Base-by-base conservation (phyloP, 1,140 invertebrate species). In the Eueides isabella region DNA sequence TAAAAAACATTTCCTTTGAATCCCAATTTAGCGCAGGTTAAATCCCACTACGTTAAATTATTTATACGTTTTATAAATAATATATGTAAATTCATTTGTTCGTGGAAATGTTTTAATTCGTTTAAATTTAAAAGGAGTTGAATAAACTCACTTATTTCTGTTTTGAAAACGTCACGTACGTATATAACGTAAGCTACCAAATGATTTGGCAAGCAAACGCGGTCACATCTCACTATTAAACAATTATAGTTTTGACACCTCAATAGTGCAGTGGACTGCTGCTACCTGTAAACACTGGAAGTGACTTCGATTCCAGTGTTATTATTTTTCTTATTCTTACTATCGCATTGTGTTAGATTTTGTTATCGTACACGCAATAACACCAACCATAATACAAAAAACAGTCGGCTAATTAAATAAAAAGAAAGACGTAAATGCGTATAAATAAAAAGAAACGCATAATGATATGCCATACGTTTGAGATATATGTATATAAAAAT, bases 231-330 rank as follows among this genome's bases (percentile, higher is more conserved):
- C 7, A 44, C 41, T 7, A 55, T 55, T 55, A 55, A 23, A 55
- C 44, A 19, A 23, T 55, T 23, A 55, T 98, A 98, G 70, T 35
- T 71, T 61, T 35, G 80, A 99, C 35, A 99, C 9, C 2, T 2
- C 19, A 11, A 23, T 55, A 11, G 1, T 2, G 2, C 44, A 55
- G 7, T 19, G 2, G 9, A 48, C 9, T 0, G 6, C 19, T 2
- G 6, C 19, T 19, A 9, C 9, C 6, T 23, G 7, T 11, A 19
- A 9, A 12, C 19, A 0, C 23, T 55, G 19, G 44, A 3, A 23
- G n/a, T 23, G 44, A 3, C 2, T 23, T 23, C 9, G 19, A 55
- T 55, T 55, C 6, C 19, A 0, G 2, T 23, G 11, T n/a, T 44
- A 44, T n/a, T 0, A 19, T n/a, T 19, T 2, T 19, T 5, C 14